Conservation (phyloP, 2,888 invertebrate species). For the Micropterix aruncella region DNA sequence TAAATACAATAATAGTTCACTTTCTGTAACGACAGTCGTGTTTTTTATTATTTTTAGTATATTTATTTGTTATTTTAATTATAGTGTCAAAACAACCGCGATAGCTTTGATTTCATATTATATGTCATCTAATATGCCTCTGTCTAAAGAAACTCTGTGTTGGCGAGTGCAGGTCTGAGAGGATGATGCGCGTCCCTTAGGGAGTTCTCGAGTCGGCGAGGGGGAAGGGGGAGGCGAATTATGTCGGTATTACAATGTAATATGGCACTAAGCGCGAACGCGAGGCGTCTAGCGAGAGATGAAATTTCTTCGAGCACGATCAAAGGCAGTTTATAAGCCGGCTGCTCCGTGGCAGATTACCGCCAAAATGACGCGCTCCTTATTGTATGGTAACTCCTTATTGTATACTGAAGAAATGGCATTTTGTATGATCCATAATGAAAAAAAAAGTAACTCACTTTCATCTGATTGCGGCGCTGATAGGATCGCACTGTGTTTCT, state of each 20-base stretch:
- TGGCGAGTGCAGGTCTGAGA: neutral
- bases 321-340: neutral
- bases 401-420: no score
- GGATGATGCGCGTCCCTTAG: neutral
- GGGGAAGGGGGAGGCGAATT: neutral
- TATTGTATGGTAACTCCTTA: no score
- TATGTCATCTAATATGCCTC: no score
- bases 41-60: no score
- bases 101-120: no score
- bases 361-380: neutral
- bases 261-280: neutral
- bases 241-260: neutral
- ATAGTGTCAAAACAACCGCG: no score
- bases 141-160: no score
- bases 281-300: neutral
- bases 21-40: no score
- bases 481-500: slow-evolving; percentile 98
- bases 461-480: slow-evolving; percentile 98
- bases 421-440: no score
- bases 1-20: no score
- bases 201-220: neutral
- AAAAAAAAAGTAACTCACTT: slow-evolving; percentile 57
- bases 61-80: no score
- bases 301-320: neutral
- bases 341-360: neutral